Evolutionary conservation across 64 coral and sea anemone genomes (phyloP), one percentile per base, ranked within the genome.

Genomic region (Montipora efflorescens): DNA sequence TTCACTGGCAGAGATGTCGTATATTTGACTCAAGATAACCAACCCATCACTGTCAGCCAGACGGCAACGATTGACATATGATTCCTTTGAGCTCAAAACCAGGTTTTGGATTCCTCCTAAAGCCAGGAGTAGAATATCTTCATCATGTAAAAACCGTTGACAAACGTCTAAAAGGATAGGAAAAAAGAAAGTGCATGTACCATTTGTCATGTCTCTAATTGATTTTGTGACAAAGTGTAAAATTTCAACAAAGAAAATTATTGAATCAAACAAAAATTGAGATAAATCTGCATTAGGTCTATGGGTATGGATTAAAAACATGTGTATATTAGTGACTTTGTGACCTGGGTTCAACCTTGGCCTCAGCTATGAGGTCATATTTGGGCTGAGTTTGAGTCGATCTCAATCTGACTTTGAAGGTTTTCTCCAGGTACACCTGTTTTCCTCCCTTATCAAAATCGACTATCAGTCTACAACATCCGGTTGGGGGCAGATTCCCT

Each of bases 51-150:
- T 59, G 9, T 99, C 95, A 0, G 90, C 94, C 22, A 90, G 47
- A 0, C 97, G 97, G 4, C 91, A 81, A 3, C 97, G 91, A 74
- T 99, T 99, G 2, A 96, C 57, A 68, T 82, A 59, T 6, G 91
- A 83, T 7, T 87, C 83, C 20, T 4, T 15, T 21, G 68, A 23
- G 19, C 20, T 45, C 15, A 83, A 50, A 79, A 96, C 94, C 71
- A 99, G 9, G 53, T 91, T 99, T 68, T 94, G 91, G 21, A 99
- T 14, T 4, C 89, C 76, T 18, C 97, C 97, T 5, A 99, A 16
- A 47, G 92, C 91, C 5, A 96, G 84, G 5, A 79, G 43, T 13
- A 99, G 44, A 2, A 99, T 74, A 58, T 99, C 89, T 25, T 93
- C 89, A 69, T 99, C 97, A 13, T 89, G 66, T 48, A 69, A 14